Base-by-base conservation (phyloP, 92 coral and sea anemone genomes). In the Zoanthus sansibaricus region DNA sequence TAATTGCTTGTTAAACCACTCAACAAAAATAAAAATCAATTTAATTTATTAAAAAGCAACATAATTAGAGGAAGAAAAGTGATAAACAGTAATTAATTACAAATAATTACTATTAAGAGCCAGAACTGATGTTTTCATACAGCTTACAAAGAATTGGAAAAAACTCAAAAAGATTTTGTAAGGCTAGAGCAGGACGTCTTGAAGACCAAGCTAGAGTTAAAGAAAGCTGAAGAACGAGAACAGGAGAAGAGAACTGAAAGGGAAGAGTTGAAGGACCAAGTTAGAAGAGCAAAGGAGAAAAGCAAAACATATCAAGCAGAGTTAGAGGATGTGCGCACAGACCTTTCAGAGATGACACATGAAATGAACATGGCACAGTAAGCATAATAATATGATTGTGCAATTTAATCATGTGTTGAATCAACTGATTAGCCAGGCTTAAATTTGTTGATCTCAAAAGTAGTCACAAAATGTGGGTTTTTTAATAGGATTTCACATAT, bases 281-380 rank as follows among this genome's bases (percentile, higher is more conserved):
- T 95, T 52, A 77, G 90, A 80, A 93, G 89, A 59, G 88, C 93
- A 31, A 94, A 95, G 79, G 95, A 94, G 71, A 88, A 93, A 9
- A 86, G 80, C 56, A 83, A 64, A 3, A 70, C 86, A 3, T 93
- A 93, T 66, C 92, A 89, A 66, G 90, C 90, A 58, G 94, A 95
- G 75, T 75, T 94, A 46, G 95, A 97, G 67, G 94, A 93, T 64
- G 98, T 91, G 55, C 91, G 94, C 79, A 97, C 90, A 10, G 99
- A 95, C 72, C 86, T 95, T 58, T 90, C 92, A 1, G 96, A 93
- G 51, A 94, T 95, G 49, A 87, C 90, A 13, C 98, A 94, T 77
- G 89, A 87, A 61, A 61, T 91, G 71, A 90, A 87, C 71, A 87
- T 94, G 93, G 95, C 98, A 69, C 98, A 94, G 98, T 94, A 54